Evolutionary conservation across 2,797 vertebrate species (phyloP).

Genomic region (Kryptopterus vitreolus): DNA sequence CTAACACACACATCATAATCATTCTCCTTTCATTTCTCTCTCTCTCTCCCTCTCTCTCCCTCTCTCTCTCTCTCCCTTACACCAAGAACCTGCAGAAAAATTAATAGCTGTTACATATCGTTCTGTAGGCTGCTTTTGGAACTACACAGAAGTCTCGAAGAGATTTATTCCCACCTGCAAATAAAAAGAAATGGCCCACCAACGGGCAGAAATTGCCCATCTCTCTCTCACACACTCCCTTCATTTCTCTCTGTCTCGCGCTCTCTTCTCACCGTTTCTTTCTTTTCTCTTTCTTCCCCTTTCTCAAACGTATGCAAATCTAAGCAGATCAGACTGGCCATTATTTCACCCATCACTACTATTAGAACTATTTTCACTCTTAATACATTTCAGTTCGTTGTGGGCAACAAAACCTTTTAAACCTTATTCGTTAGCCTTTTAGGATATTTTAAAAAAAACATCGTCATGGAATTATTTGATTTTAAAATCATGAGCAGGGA

Average conservation of each 20-base stretch:
- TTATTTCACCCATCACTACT: slow-evolving; percentile 13
- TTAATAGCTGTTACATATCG: slow-evolving; percentile 38
- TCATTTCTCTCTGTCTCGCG: no score
- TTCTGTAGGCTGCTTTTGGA: slow-evolving; percentile 39
- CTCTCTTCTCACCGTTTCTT: slow-evolving; percentile 19
- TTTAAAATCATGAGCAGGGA: neutral
- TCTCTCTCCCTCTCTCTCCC: slow-evolving; percentile 6
- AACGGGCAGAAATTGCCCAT: slow-evolving; percentile 30
- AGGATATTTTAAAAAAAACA: neutral
- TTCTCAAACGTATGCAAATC: slow-evolving; percentile 12
- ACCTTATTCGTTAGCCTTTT: neutral
- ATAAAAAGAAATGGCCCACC: slow-evolving; percentile 36
- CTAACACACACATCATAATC: no score
- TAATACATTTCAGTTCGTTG: neutral
- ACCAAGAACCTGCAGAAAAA: slow-evolving; percentile 29
- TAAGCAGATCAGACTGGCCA: slow-evolving; percentile 22
- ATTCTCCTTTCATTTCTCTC: neutral
- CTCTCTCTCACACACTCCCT: no score
- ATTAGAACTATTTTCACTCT: slow-evolving; percentile 7
- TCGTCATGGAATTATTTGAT: neutral
- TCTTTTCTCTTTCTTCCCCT: slow-evolving; percentile 19
- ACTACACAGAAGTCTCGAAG: slow-evolving; percentile 41
- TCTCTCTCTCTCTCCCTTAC: slow-evolving; percentile 11
- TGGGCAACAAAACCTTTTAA: neutral
- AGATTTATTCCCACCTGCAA: slow-evolving; percentile 47